Evolutionary conservation across 1,140 invertebrate genomes (phyloP).

Genomic region (Diachasmimorpha longicaudata): DNA sequence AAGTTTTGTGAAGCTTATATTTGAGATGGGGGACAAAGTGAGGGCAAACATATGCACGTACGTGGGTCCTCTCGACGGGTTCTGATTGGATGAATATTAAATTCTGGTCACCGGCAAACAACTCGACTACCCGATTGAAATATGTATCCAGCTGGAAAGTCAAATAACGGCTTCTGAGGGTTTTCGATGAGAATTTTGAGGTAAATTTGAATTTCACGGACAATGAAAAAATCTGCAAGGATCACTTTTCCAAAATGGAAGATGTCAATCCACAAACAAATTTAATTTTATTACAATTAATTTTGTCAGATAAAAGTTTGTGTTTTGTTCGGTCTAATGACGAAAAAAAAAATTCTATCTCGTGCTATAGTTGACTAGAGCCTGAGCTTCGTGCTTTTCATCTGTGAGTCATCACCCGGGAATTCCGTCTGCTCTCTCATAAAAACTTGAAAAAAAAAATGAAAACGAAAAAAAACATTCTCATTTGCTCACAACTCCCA

Average conservation of each 20-base stretch:
- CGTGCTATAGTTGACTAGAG: too few relatives aligned
- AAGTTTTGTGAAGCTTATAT: not conserved
- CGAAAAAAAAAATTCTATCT: too few relatives aligned
- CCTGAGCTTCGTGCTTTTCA: too few relatives aligned
- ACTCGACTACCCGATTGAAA: constrained; percentile 29
- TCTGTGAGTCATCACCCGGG: too few relatives aligned
- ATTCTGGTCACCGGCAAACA: constrained; percentile 35
- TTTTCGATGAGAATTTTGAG: not conserved
- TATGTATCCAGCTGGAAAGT: constrained; percentile 31
- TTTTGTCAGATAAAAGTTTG: too few relatives aligned
- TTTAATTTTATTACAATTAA: too few relatives aligned
- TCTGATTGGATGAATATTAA: constrained; percentile 37
- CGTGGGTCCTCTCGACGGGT: constrained; percentile 11
- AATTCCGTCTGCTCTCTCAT: too few relatives aligned
- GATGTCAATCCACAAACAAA: too few relatives aligned
- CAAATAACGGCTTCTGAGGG: constrained; percentile 13
- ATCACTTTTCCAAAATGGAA: too few relatives aligned
- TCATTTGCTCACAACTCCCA: constrained; percentile 9
- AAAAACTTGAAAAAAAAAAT: not conserved
- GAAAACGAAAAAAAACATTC: not conserved
- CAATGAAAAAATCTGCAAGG: too few relatives aligned
- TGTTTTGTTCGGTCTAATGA: too few relatives aligned
- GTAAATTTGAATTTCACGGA: not conserved
- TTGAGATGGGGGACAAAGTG: not conserved
- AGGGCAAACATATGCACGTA: constrained; percentile 20